Conservation (phyloP, 1,140 invertebrate genomes). For the Drosophila santomea region DNA sequence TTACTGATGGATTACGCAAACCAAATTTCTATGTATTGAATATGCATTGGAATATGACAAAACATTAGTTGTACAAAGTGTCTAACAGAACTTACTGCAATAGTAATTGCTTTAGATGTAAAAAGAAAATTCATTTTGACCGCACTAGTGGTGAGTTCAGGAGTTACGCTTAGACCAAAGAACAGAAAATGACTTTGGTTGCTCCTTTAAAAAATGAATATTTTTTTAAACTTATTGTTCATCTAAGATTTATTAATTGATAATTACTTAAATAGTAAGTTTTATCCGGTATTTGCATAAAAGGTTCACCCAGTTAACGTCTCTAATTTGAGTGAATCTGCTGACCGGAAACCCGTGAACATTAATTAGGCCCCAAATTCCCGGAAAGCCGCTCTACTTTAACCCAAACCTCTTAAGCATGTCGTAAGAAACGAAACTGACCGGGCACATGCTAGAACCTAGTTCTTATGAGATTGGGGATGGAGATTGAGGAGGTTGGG, state of each 20-base stretch:
- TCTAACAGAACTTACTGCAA: no score
- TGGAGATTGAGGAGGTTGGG: not conserved
- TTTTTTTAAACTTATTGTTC: no score
- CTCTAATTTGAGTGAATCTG: conserved; percentile 2
- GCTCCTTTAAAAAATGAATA: no score
- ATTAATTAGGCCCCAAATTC: conserved; percentile 68
- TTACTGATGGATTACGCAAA: conserved; percentile 9
- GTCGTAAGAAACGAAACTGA: conserved; percentile 13
- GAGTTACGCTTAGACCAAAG: no score
- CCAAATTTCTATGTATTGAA: not conserved
- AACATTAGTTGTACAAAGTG: not conserved
- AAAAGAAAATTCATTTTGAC: no score
- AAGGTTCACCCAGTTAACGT: not conserved
- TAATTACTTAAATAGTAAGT: not conserved
- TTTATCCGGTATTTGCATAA: conserved; percentile 19
- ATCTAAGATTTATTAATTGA: not conserved
- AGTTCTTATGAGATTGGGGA: conserved; percentile 27
- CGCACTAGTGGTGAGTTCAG: no score
- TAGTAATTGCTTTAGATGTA: no score
- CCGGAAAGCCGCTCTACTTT: conserved; percentile 43
- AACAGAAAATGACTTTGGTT: no score
- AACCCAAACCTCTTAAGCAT: conserved; percentile 1
- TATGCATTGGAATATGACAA: not conserved
- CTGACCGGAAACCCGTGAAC: conserved; percentile 51
- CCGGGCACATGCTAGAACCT: conserved; percentile 52